Conservation (phyloP, 1,140 invertebrate genomes). For the Gryllus bimaculatus region DNA sequence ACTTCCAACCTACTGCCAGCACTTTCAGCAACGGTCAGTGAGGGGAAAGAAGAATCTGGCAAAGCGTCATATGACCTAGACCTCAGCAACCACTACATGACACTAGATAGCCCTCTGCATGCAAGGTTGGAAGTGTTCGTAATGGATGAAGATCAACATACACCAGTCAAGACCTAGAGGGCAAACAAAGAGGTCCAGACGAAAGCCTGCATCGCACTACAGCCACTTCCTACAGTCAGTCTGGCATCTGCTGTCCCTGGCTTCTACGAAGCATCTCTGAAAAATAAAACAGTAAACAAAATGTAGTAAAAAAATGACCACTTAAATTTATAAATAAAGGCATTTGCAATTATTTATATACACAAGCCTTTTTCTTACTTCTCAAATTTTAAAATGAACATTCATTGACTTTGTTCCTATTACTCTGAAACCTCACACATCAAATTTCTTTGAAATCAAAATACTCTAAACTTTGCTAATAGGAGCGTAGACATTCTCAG, state of each 20-base stretch:
- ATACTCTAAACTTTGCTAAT: too few species aligned
- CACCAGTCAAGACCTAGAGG: background rate
- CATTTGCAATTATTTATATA: too few species aligned
- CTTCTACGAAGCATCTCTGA: conserved; percentile 17
- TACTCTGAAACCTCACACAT: too few species aligned
- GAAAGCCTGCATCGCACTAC: background rate
- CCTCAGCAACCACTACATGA: background rate
- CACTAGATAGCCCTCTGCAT: background rate
- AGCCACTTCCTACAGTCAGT: background rate
- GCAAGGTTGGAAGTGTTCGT: background rate
- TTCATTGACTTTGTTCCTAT: too few species aligned
- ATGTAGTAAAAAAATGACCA: background rate
- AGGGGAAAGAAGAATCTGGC: background rate
- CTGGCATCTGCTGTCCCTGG: background rate
- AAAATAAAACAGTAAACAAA: background rate
- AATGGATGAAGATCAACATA: background rate
- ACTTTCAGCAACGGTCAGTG: background rate
- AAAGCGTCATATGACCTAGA: background rate
- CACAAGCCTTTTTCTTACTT: too few species aligned
- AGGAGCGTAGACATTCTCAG: too few species aligned
- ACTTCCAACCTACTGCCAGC: background rate
- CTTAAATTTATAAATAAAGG: background rate
- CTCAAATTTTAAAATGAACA: too few species aligned
- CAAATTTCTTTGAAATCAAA: too few species aligned
- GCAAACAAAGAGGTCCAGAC: background rate